These are phyloP conservation scores for Folsomia candida DNA, from an alignment of 2,888 invertebrate genomes.

Conservation along the genomic window DNA sequence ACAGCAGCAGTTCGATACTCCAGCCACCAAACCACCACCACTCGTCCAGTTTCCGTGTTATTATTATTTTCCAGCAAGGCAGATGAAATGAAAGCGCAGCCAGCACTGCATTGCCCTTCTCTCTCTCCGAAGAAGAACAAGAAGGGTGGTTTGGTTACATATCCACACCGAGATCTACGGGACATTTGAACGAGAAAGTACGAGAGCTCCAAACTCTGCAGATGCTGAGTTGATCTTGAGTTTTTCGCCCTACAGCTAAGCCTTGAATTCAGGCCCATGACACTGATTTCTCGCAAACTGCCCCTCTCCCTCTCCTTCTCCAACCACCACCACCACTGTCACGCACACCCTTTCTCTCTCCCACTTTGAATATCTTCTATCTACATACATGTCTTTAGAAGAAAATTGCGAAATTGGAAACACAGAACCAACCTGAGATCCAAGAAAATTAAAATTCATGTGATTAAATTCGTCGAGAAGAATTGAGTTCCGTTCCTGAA, in stretches of 20 bases:
- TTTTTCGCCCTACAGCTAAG: background rate
- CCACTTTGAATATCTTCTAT: too few species aligned
- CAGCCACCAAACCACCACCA: background rate
- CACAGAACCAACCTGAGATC: too few species aligned
- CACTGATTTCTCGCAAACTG: background rate
- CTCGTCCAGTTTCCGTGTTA: background rate
- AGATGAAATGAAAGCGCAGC: background rate
- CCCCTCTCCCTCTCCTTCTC: background rate
- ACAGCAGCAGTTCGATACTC: background rate
- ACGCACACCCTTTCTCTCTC: too few species aligned
- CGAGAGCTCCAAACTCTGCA: background rate
- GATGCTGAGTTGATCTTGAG: background rate
- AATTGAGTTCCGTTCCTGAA: too few species aligned
- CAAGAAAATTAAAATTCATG: too few species aligned
- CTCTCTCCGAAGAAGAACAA: background rate
- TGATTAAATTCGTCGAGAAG: too few species aligned
- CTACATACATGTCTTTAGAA: too few species aligned
- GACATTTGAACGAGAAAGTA: background rate
- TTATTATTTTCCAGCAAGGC: background rate
- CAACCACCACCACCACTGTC: background rate
- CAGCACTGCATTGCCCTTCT: background rate
- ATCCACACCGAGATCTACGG: background rate
- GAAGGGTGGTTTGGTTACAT: background rate
- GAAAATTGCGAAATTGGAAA: too few species aligned
- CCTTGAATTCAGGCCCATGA: conserved; percentile 6